Evolutionary conservation across 2,113 vertebrate species (phyloP), one percentile per base, ranked within the genome.

Genomic region (Pachycephala philippinensis): DNA sequence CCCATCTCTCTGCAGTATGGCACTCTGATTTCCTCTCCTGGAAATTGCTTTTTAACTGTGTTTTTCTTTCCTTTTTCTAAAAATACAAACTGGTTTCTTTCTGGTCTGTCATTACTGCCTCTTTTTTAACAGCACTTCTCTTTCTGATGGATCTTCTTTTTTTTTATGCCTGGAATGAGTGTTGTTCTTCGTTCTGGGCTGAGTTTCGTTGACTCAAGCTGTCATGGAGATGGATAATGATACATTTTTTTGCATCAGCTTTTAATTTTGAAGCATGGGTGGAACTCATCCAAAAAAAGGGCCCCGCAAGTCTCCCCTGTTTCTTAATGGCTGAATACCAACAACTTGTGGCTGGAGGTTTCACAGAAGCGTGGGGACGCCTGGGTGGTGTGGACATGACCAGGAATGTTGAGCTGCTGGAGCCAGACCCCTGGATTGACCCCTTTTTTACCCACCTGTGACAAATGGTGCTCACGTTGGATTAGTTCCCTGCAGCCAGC

Each of bases 101-200:
- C 89, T 95, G 90, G 68, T 89, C 50, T 95, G 64, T 96, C 87
- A 94, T 96, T 96, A 95, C 69, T 20, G 26, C 77, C 61, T 87
- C 94, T 76, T 94, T 97, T 96, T 89, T 78, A 94, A 82, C 87
- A 94, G 72, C 91, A 49, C 76, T 92, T 94, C 88, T 91, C 83
- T 92, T 94, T 84, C 83, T 82, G 91, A 84, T 92, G 81, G 90
- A 87, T 96, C 74, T 95, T 87, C 90, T 84, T 91, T 78, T 92
- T 95, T 89, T 96, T 93, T 60, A 35, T 75, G 89, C 76, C 64
- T 71, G 77, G 65, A 87, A 89, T 81, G 77, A 94, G 40, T 80
- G 95, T 89, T 87, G 86, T 54, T 96, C 57, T 82, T 90, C 3
- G 0, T 91, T 95, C 65, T 13, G 24, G 93, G 87, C 72, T 89